Evolutionary conservation across 2,888 invertebrate genomes (phyloP).

Genomic region (Ochlodes sylvanus): DNA sequence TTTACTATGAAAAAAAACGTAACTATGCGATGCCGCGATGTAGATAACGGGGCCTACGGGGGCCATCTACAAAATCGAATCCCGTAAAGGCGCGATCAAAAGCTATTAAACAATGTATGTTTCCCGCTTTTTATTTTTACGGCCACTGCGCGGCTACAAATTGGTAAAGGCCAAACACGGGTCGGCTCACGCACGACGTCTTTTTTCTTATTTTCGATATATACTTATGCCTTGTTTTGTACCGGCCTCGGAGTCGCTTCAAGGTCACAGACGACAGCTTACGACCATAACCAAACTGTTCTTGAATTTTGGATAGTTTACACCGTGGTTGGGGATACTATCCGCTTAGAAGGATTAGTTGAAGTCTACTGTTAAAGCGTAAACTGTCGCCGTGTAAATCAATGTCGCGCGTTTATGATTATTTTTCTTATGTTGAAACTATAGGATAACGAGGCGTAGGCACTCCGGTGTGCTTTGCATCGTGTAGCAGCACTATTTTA

Average conservation of each 20-base stretch:
- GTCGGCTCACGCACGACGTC: constrained; percentile 57
- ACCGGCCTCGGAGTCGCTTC: constrained; percentile 56
- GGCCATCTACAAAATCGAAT: constrained; percentile 19
- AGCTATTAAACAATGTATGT: constrained; percentile 44
- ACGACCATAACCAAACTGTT: too few relatives aligned
- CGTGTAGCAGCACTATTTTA: too few relatives aligned
- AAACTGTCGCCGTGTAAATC: too few relatives aligned
- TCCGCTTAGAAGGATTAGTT: too few relatives aligned
- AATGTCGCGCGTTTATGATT: too few relatives aligned
- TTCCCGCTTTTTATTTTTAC: constrained; percentile 56
- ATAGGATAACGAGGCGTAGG: too few relatives aligned
- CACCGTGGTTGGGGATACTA: too few relatives aligned
- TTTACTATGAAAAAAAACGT: neutral
- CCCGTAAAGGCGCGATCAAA: constrained; percentile 40
- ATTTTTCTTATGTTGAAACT: too few relatives aligned
- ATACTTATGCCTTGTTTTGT: constrained; percentile 55
- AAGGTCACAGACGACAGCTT: constrained; percentile 46
- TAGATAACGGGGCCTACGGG: constrained; percentile 14
- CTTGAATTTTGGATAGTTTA: too few relatives aligned
- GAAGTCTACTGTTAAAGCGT: too few relatives aligned
- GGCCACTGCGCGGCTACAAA: constrained; percentile 61
- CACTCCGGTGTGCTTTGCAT: too few relatives aligned
- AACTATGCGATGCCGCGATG: too few relatives aligned
- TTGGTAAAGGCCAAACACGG: constrained; percentile 66
- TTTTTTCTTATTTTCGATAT: constrained; percentile 55